Conservation (phyloP, 37 sponge, comb jelly and placozoan species). For the Haliclona indistincta region DNA sequence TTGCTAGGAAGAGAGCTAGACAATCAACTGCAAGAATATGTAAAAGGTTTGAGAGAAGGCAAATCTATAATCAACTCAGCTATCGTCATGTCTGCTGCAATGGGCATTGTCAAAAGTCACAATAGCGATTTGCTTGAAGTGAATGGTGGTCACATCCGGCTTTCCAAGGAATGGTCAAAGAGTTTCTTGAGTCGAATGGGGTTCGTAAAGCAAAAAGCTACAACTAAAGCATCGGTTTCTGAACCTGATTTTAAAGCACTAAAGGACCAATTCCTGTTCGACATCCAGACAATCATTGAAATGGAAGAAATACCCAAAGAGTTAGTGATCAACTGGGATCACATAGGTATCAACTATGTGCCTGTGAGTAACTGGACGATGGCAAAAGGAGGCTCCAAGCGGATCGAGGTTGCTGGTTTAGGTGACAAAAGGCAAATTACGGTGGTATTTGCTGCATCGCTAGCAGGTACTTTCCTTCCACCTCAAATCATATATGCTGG, state of each 20-base stretch:
- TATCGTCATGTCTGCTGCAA: constrained; percentile 9
- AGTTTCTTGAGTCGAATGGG: constrained; percentile 27
- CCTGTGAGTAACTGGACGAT: constrained; percentile 42
- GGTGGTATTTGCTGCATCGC: constrained; percentile 18
- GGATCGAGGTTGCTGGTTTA: constrained; percentile 33
- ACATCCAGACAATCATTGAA: constrained; percentile 3
- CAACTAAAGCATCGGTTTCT: constrained; percentile 9
- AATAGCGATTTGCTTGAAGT: constrained; percentile 31
- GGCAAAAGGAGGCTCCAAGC: constrained; percentile 36
- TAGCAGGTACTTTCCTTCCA: constrained; percentile 30
- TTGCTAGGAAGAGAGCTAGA: constrained; percentile 13
- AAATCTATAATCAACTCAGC: constrained; percentile 20
- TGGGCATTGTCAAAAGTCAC: constrained; percentile 31
- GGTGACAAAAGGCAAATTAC: constrained; percentile 45
- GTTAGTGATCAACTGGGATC: constrained; percentile 41
- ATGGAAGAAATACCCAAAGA: constrained; percentile 35
- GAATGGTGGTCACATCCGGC: constrained; percentile 20
- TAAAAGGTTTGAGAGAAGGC: constrained; percentile 17
- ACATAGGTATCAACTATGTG: constrained; percentile 23
- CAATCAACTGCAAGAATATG: constrained; percentile 5
- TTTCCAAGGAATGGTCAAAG: neutral
- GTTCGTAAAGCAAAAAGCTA: constrained; percentile 12
- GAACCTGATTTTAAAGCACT: constrained; percentile 11
- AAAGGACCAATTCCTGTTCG: constrained; percentile 21
- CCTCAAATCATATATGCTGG: constrained; percentile 41